A percentile compares a stretch with the other conserved stretches of the same genome.
phyloP scores from a whole-genome alignment of 2,797 vertebrate genomes.

The Poecilia gillii region DNA sequence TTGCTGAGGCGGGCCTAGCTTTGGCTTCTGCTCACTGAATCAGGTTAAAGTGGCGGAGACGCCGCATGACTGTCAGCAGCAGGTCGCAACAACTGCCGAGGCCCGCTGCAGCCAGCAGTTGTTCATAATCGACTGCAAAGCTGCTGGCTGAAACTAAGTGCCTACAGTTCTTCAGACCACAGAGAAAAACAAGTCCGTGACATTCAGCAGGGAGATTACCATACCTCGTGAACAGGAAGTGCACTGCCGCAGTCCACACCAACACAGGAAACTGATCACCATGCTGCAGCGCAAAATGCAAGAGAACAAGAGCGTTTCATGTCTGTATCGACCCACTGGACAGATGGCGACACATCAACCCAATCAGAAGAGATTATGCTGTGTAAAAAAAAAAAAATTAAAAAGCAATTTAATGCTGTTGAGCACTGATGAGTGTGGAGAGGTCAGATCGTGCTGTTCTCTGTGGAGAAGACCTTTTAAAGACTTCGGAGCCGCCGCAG shows the following conservation, averaged over 20 bases:
- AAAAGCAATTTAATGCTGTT: slow-evolving; percentile 54
- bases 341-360: slow-evolving; percentile 51
- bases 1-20: slow-evolving; percentile 45
- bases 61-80: slow-evolving; percentile 25
- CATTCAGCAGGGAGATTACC: slow-evolving; percentile 76
- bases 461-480: slow-evolving; percentile 64
- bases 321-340: slow-evolving; percentile 57
- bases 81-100: slow-evolving; percentile 30
- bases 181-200: slow-evolving; percentile 76
- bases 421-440: slow-evolving; percentile 27
- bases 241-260: slow-evolving; percentile 70
- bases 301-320: slow-evolving; percentile 53
- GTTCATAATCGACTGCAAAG: slow-evolving; percentile 57
- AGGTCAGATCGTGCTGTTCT: slow-evolving; percentile 49
- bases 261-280: slow-evolving; percentile 74
- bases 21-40: slow-evolving; percentile 57
- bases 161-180: slow-evolving; percentile 71
- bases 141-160: slow-evolving; percentile 67
- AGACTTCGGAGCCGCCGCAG: slow-evolving; percentile 57
- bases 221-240: slow-evolving; percentile 75
- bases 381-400: slow-evolving; percentile 20
- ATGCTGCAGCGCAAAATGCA: slow-evolving; percentile 65
- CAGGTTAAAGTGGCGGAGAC: slow-evolving; percentile 15
- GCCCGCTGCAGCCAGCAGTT: slow-evolving; percentile 32
- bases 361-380: slow-evolving; percentile 28